Percentiles rank a stretch among this genome's conserved stretches.
Evolutionary conservation across 2,797 vertebrate species (phyloP).

Genomic region (Catharus ustulatus): DNA sequence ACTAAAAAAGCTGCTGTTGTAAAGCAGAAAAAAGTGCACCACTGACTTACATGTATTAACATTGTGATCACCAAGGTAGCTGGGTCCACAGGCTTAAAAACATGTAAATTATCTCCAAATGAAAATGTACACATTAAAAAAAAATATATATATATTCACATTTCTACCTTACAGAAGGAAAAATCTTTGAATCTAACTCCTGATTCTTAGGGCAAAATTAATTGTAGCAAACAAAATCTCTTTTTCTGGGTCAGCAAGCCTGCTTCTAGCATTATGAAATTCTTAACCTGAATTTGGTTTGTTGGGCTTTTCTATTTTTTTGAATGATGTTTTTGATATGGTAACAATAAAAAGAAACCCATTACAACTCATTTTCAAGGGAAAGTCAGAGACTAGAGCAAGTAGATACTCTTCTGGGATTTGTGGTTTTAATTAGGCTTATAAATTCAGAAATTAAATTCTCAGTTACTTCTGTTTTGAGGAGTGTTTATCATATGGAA

Average conservation of each 20-base stretch:
- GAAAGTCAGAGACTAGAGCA: background rate
- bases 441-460: slow-evolving; percentile 6
- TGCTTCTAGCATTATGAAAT: background rate
- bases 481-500: background rate
- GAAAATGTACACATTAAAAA: background rate
- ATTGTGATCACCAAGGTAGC: background rate
- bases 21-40: background rate
- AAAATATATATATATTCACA: background rate
- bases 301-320: background rate
- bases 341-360: background rate
- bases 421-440: slow-evolving; percentile 37
- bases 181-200: background rate
- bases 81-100: background rate
- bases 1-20: background rate
- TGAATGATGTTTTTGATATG: background rate
- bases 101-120: background rate
- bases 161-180: background rate
- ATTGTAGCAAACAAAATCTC: fast-evolving
- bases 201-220: background rate
- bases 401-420: background rate
- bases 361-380: background rate
- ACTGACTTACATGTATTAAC: background rate
- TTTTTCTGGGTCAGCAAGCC: background rate
- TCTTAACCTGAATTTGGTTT: background rate
- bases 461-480: background rate